Evolutionary conservation across 2,888 invertebrate species (phyloP), one percentile per base, ranked within the genome.

Genomic region (Branchipolynoe longqiensis): DNA sequence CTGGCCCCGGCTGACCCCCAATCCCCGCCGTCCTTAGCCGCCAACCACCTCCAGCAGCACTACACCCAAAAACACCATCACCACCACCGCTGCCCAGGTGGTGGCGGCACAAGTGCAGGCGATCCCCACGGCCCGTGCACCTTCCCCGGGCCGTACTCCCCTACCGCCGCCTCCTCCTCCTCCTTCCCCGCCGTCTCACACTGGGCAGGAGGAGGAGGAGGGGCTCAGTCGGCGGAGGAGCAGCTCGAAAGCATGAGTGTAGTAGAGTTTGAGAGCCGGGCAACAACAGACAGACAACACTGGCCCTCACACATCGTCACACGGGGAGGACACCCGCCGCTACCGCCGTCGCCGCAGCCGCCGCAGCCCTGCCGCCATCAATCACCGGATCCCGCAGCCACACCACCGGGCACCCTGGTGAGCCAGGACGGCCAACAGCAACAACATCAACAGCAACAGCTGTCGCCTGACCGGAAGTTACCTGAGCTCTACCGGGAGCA

Each of bases 11-110:
- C 73, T 48, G 31, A 36, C 22, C 36, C 73, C 1, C 8, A 12
- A 8, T 25, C 62, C n/a, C 1, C 73, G 22, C 18, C 38, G 25
- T 28, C 8, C 12, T 54, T 18, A 12, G 12, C 54, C 18, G 8
- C 6, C 62, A 25, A 25, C 62, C 41, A 73, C 40, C 36, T 1
- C 38, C 73, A 73, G n/a, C 33, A 22, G n/a, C 73, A 33, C 14
- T 28, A 73, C 14, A 14, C 14, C 38, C 69, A 33, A 28, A 18
- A 28, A n/a, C 62, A 62, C 62, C 18, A n/a, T 12, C 62, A 62
- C 62, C 69, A 31, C 28, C 64, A 69, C 69, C 69, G 38, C 69
- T 69, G 38, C 69, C 69, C 69, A 69, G 69, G 69, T 69, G n/a
- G 14, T 4, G 69, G 69, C 38, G n/a, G 14, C 6, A 69, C 69